Evolutionary conservation across 2,113 vertebrate genomes (phyloP), one percentile per base, ranked within the genome.

Genomic region (Hemicordylus capensis): DNA sequence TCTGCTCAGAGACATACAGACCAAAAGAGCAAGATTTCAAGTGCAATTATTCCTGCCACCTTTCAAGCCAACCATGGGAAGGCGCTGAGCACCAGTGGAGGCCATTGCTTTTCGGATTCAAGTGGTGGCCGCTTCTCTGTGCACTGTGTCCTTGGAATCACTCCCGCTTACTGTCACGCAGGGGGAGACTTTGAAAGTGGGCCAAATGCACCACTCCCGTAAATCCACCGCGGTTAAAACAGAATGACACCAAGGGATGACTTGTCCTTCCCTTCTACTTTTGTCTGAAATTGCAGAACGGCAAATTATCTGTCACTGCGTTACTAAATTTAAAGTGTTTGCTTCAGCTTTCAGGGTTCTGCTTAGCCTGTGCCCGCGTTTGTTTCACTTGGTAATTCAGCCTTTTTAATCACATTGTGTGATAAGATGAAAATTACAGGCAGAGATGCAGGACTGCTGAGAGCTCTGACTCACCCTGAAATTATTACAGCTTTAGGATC

Each of bases 391-490:
- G 81, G 56, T 83, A 87, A 34, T 77, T 91, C 81, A 39, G 72
- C 74, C 63, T 0, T 4, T 84, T 81, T 37, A 58, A 70, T 91
- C 66, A 76, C 85, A 93, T 85, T 90, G 58, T 91, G 88, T 86
- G 85, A 81, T 87, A 76, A 92, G 80, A 92, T 83, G 85, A 89
- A 92, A 91, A 87, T 76, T 79, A 20, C 85, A 90, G 84, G 58
- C 83, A 91, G 89, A 88, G 80, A 73, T 61, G 20, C 86, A 85
- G 76, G 90, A 77, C 84, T 80, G 83, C 87, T 91, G 90, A 91
- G 92, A 89, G 78, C 83, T 89, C 88, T 94, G 92, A 93, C 85
- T 94, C 92, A 92, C 89, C 90, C 89, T 91, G 66, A 89, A 75
- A 84, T 91, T 89, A 78, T 85, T 81, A 80, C 88, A 85, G 58